These are phyloP conservation scores for Leptinotarsa lineolata DNA, from an alignment of 1,140 invertebrate species.

Conservation along the genomic window DNA sequence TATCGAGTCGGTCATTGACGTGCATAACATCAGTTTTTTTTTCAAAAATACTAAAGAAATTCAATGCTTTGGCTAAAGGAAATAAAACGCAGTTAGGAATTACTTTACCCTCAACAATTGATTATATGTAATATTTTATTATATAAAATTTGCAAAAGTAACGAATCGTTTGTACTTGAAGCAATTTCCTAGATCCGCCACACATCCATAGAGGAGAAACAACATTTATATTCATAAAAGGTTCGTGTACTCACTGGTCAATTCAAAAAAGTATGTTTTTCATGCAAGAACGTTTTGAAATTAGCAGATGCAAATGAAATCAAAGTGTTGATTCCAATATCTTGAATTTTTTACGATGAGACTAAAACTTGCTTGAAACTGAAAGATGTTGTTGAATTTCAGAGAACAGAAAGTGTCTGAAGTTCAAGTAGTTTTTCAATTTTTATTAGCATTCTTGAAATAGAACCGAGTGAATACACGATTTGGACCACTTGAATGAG, in stretches of 20 bases:
- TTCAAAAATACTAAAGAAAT: conserved; percentile 22
- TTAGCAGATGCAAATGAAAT: not conserved
- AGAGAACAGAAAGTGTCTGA: no score
- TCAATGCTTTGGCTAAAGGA: conserved; percentile 44
- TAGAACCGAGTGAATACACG: no score
- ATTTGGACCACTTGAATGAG: no score
- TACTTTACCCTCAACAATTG: conserved; percentile 55
- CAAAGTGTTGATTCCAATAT: not conserved
- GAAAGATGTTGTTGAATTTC: not conserved
- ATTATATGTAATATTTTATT: conserved; percentile 52
- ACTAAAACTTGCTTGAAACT: not conserved
- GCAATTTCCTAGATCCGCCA: conserved; percentile 54
- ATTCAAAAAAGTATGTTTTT: not conserved
- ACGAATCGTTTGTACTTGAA: conserved; percentile 57
- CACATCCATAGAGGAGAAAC: conserved; percentile 34
- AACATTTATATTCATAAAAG: conserved; percentile 5
- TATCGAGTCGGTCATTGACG: conserved; percentile 46
- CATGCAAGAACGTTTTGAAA: not conserved
- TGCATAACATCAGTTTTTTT: not conserved
- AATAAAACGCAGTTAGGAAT: conserved; percentile 49
- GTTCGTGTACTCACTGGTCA: not conserved
- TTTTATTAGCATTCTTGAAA: no score
- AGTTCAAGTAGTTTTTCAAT: no score
- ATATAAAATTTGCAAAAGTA: conserved; percentile 58
- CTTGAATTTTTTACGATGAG: no score